Conservation (phyloP, 2,888 invertebrate genomes). For the Bruchidius siliquastri region DNA sequence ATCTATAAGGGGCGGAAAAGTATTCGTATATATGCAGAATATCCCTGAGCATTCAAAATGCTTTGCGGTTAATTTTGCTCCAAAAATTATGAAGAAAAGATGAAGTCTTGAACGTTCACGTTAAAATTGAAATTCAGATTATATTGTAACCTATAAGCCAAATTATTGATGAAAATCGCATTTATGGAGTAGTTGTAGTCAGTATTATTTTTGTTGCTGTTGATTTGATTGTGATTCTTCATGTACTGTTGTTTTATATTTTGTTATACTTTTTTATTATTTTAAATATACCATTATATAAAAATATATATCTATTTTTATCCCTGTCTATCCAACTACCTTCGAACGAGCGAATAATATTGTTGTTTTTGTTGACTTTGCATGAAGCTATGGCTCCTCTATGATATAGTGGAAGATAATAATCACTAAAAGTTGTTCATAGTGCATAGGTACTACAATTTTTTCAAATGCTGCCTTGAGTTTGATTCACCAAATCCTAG, state of each 20-base stretch:
- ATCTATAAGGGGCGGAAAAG: conserved; percentile 21
- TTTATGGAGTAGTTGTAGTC: conserved; percentile 5
- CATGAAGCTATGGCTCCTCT: too few species aligned
- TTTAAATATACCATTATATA: conserved; percentile 16
- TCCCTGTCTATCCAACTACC: neutral
- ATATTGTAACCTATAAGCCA: conserved; percentile 13
- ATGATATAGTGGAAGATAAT: too few species aligned
- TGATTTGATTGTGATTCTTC: conserved; percentile 14
- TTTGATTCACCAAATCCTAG: too few species aligned
- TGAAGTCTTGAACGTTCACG: conserved; percentile 19
- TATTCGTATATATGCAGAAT: conserved; percentile 11
- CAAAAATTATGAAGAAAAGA: conserved; percentile 16
- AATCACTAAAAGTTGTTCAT: too few species aligned
- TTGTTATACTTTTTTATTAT: conserved; percentile 12
- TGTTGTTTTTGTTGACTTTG: too few species aligned
- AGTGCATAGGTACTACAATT: too few species aligned
- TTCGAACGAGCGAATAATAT: too few species aligned
- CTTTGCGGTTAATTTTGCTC: conserved; percentile 27
- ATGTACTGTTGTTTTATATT: conserved; percentile 13
- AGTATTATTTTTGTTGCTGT: conserved; percentile 9
- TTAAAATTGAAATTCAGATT: conserved; percentile 18
- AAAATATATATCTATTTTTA: neutral
- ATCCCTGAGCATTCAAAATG: conserved; percentile 24
- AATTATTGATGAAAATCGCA: conserved; percentile 10
- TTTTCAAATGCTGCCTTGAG: too few species aligned